Conservation (phyloP, 2,888 invertebrate genomes). For the Trichacis sp. region DNA sequence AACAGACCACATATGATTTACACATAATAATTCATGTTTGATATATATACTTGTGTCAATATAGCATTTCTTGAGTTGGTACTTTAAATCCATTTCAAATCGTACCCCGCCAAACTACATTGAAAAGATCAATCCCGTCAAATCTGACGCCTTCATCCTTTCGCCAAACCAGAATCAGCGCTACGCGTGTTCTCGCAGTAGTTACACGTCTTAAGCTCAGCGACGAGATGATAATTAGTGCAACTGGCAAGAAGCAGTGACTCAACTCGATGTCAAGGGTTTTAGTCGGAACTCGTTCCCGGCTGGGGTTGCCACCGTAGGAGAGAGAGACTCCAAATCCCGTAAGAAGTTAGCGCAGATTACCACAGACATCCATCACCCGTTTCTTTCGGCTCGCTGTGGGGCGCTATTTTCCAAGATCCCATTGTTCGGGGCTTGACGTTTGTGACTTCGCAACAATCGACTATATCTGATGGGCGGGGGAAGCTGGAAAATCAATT, state of each 20-base stretch:
- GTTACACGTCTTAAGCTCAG: conserved; percentile 56
- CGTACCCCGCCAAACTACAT: neutral
- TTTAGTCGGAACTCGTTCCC: conserved; percentile 56
- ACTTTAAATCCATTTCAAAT: too few species aligned
- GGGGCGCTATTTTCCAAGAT: conserved; percentile 40
- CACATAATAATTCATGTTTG: too few species aligned
- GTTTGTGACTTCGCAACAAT: conserved; percentile 23
- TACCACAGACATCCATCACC: conserved; percentile 67
- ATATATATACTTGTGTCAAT: too few species aligned
- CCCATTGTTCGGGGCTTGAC: conserved; percentile 35
- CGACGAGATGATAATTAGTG: conserved; percentile 69
- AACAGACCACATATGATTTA: too few species aligned
- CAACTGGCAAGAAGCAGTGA: conserved; percentile 62
- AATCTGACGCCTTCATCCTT: conserved; percentile 30
- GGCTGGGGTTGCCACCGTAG: conserved; percentile 51
- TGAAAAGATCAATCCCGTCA: conserved; percentile 15
- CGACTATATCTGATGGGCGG: conserved; percentile 14
- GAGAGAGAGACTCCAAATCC: conserved; percentile 59
- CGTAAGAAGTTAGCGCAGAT: conserved; percentile 67
- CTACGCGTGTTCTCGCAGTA: conserved; percentile 38
- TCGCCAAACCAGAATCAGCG: conserved; percentile 30
- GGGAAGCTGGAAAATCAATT: conserved; percentile 8
- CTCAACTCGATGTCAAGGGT: conserved; percentile 66
- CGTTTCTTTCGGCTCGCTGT: conserved; percentile 55
- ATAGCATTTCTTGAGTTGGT: too few species aligned